These are phyloP conservation scores for Raja brachyura DNA, from an alignment of 2,113 vertebrate species.

Conservation along the genomic window DNA sequence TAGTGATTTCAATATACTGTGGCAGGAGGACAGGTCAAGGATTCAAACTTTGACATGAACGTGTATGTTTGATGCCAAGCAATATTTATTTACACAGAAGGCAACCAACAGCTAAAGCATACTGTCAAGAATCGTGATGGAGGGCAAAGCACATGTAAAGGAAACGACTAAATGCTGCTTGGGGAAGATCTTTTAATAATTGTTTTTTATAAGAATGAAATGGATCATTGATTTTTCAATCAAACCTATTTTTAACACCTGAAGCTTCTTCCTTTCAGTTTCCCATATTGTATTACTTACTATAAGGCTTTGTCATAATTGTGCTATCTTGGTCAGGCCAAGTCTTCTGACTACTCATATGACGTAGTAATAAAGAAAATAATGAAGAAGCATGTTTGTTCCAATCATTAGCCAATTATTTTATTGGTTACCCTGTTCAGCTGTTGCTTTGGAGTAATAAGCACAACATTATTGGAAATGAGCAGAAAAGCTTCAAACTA, in stretches of 20 bases:
- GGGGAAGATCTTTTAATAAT: neutral
- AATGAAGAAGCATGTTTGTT: too few species aligned
- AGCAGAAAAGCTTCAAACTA: too few species aligned
- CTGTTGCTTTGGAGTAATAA: too few species aligned
- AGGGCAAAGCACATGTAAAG: neutral
- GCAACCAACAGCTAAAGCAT: neutral
- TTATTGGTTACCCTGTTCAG: too few species aligned
- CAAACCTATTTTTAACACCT: neutral
- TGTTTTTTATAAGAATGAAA: neutral
- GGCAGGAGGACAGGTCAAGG: neutral
- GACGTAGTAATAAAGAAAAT: neutral
- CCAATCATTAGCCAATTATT: too few species aligned
- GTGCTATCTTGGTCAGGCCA: neutral
- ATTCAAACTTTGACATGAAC: neutral
- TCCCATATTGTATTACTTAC: neutral
- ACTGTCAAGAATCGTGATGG: neutral
- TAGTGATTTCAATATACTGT: neutral
- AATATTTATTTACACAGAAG: neutral
- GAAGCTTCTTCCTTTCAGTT: neutral
- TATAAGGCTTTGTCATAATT: too few species aligned
- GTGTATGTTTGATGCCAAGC: neutral
- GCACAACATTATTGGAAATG: too few species aligned
- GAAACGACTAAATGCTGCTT: neutral
- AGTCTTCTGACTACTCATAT: neutral
- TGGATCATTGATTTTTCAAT: neutral